These are phyloP conservation scores for Saccostrea cuccullata DNA, from an alignment of 1,140 invertebrate genomes.

Conservation along the genomic window DNA sequence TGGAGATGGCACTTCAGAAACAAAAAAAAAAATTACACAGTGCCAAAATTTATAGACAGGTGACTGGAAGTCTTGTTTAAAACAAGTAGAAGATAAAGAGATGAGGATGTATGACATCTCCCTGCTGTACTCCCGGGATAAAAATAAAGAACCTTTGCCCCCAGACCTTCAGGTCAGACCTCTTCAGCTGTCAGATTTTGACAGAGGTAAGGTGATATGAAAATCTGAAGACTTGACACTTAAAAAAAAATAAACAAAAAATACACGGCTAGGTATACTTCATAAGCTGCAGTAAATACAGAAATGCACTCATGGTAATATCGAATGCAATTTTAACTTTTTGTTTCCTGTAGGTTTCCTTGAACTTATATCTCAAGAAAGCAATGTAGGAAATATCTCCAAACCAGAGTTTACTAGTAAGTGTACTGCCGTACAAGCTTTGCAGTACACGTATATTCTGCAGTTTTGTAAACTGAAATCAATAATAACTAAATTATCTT, in stretches of 20 bases:
- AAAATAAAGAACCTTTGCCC: not conserved
- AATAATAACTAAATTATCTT: too few relatives aligned
- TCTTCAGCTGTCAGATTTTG: not conserved
- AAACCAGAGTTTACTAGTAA: not conserved
- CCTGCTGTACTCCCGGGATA: not conserved
- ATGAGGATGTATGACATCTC: constrained; percentile 14
- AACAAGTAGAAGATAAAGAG: not conserved
- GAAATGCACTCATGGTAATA: too few relatives aligned
- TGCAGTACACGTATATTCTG: too few relatives aligned
- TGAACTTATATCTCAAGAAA: not conserved
- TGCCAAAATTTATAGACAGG: not conserved
- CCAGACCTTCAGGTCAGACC: not conserved
- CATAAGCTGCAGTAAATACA: too few relatives aligned
- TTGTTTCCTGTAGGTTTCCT: not conserved
- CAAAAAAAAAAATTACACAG: too few relatives aligned
- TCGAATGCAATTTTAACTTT: too few relatives aligned
- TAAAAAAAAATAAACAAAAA: too few relatives aligned
- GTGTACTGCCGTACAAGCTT: not conserved
- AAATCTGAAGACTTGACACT: too few relatives aligned
- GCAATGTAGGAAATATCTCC: not conserved
- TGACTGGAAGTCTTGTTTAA: not conserved
- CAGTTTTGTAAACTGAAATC: too few relatives aligned
- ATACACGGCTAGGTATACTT: too few relatives aligned
- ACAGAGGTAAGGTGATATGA: not conserved
- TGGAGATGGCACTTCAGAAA: too few relatives aligned